These are phyloP conservation scores for Hycleus cichorii DNA, from an alignment of 1,140 invertebrate genomes.

Conservation along the genomic window DNA sequence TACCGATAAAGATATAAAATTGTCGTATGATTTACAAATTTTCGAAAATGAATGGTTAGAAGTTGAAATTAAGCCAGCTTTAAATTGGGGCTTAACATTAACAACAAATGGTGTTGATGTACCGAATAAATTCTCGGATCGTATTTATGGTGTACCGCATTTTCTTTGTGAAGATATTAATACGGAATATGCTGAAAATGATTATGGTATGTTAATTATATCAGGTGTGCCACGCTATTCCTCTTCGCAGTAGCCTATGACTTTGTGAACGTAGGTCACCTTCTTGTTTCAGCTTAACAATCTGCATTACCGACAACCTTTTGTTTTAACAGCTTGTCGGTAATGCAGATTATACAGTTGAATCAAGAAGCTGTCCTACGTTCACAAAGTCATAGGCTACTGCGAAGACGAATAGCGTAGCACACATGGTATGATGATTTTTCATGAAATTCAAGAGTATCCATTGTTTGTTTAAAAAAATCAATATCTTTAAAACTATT, in stretches of 20 bases:
- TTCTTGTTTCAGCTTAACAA: too few relatives aligned
- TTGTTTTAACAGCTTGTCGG: too few relatives aligned
- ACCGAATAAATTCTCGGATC: conserved; percentile 33
- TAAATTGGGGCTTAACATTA: conserved; percentile 49
- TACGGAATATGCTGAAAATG: conserved; percentile 42
- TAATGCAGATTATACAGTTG: too few relatives aligned
- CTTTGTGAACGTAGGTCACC: too few relatives aligned
- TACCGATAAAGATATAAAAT: conserved; percentile 55
- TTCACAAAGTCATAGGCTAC: too few relatives aligned
- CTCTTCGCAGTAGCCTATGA: too few relatives aligned
- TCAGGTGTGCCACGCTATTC: too few relatives aligned
- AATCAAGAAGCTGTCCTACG: too few relatives aligned
- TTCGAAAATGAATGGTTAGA: conserved; percentile 89
- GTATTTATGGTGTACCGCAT: conserved; percentile 53
- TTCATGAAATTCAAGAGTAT: conserved; percentile 9
- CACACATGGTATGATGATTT: background rate
- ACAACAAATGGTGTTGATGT: conserved; percentile 39
- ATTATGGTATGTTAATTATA: background rate
- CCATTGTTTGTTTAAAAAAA: too few relatives aligned
- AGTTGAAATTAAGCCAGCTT: conserved; percentile 63
- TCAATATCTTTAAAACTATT: too few relatives aligned
- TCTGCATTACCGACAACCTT: too few relatives aligned
- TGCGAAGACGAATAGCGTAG: too few relatives aligned
- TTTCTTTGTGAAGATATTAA: conserved; percentile 57
- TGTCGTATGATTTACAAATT: conserved; percentile 64